phyloP scores from a whole-genome alignment of 2,888 invertebrate species.

The Erebia aethiops region DNA sequence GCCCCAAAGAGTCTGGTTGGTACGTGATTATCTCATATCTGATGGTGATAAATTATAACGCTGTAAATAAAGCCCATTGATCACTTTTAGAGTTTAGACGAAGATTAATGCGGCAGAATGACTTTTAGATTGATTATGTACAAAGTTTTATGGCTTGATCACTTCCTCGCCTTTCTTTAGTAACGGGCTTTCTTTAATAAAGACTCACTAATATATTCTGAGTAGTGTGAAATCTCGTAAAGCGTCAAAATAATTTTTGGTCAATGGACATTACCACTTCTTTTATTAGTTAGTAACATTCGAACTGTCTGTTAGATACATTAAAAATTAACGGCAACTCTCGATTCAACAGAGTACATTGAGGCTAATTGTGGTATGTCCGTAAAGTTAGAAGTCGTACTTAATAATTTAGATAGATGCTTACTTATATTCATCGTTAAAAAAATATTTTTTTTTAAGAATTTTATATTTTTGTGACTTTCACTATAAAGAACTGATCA shows the following conservation, averaged over 20 bases:
- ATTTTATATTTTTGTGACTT: too few species aligned
- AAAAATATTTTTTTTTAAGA: too few species aligned
- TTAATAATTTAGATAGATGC: too few species aligned
- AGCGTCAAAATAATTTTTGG: neutral
- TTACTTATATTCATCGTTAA: too few species aligned
- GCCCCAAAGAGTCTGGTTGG: too few species aligned
- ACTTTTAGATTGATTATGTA: too few species aligned
- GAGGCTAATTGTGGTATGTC: conserved; percentile 4
- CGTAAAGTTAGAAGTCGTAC: neutral
- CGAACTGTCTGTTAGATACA: neutral
- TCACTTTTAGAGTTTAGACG: too few species aligned
- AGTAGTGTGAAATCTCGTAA: neutral
- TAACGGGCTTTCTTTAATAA: neutral
- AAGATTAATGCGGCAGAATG: neutral
- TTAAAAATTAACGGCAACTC: conserved; percentile 10
- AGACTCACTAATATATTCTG: neutral
- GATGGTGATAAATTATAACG: too few species aligned
- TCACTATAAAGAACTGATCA: neutral
- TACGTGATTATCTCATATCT: too few species aligned
- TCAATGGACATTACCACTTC: neutral
- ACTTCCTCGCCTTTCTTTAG: neutral
- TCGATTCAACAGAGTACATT: neutral
- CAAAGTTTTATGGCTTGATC: too few species aligned
- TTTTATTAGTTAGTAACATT: neutral
- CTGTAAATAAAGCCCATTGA: too few species aligned